A percentile compares a stretch with the other conserved stretches of the same genome.
These are phyloP conservation scores for Amniataba percoides DNA, from an alignment of 2,797 vertebrate species.

Conservation along the genomic window DNA sequence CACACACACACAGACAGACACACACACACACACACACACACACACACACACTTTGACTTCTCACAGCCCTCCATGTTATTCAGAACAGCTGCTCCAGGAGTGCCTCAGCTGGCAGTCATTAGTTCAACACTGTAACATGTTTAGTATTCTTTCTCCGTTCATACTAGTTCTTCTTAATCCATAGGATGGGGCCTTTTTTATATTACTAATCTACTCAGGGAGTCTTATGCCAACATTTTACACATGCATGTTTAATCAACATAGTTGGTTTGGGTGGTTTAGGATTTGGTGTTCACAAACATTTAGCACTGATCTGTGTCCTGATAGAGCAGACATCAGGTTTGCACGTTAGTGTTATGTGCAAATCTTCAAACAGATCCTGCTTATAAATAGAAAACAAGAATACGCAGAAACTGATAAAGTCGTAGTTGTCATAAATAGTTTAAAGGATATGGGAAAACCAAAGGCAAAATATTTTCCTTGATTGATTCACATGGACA, in stretches of 20 bases:
- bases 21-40: no score
- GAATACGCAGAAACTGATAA: background rate
- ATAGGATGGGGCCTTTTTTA: constrained; percentile 15
- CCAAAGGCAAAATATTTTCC: constrained; percentile 17
- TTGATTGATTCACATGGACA: background rate
- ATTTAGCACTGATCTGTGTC: constrained; percentile 11
- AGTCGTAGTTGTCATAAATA: background rate
- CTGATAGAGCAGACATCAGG: background rate
- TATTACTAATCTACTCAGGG: constrained; percentile 45
- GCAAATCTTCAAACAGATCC: background rate
- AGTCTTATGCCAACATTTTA: constrained; percentile 25
- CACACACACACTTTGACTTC: background rate
- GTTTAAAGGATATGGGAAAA: constrained; percentile 4
- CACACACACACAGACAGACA: no score
- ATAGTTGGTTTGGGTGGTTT: constrained; percentile 10
- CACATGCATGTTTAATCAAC: background rate
- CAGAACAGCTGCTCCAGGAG: no score
- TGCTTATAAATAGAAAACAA: background rate
- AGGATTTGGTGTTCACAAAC: background rate
- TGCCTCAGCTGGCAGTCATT: background rate
- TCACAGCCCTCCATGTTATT: background rate
- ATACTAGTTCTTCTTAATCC: constrained; percentile 2
- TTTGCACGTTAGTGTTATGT: background rate
- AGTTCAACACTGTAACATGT: constrained; percentile 5
- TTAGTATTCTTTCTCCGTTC: background rate